Percentiles rank a stretch among this genome's conserved stretches.
These are phyloP conservation scores for Acleris literana DNA, from an alignment of 2,888 invertebrate species.

Conservation along the genomic window DNA sequence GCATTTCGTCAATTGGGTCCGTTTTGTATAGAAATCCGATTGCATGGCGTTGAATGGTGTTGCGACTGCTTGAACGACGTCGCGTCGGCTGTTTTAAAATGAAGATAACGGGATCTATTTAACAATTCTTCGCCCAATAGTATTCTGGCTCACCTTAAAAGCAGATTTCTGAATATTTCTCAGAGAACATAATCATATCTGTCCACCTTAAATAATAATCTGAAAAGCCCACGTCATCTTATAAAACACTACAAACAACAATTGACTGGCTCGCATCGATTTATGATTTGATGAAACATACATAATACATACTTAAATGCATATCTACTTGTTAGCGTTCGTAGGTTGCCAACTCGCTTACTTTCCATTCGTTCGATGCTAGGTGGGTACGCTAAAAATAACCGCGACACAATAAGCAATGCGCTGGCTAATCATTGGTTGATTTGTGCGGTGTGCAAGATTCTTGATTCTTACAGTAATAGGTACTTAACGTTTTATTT, in stretches of 20 bases:
- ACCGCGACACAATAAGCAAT: conserved; percentile 62
- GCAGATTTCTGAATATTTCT: too few species aligned
- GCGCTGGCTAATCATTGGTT: conserved; percentile 63
- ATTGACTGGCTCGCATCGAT: conserved; percentile 13
- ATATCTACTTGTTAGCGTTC: conserved; percentile 49
- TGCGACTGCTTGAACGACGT: too few species aligned
- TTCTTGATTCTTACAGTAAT: conserved; percentile 17
- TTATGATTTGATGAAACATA: conserved; percentile 28
- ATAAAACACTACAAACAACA: background rate
- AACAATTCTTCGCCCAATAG: too few species aligned
- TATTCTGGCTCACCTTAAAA: too few species aligned
- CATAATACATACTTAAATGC: conserved; percentile 40
- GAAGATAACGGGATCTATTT: too few species aligned
- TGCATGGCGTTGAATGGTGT: too few species aligned
- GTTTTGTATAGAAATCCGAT: too few species aligned
- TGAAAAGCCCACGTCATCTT: too few species aligned
- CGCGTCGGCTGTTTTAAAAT: too few species aligned
- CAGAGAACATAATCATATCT: too few species aligned
- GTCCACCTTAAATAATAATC: too few species aligned
- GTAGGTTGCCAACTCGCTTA: conserved; percentile 72
- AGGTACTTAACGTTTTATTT: background rate
- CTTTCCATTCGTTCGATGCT: conserved; percentile 74
- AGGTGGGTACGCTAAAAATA: conserved; percentile 71
- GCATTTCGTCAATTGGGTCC: too few species aligned
- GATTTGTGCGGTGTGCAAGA: conserved; percentile 48